These are phyloP conservation scores for Tigriopus japonicus DNA, from an alignment of 1,140 invertebrate species.

Conservation along the genomic window DNA sequence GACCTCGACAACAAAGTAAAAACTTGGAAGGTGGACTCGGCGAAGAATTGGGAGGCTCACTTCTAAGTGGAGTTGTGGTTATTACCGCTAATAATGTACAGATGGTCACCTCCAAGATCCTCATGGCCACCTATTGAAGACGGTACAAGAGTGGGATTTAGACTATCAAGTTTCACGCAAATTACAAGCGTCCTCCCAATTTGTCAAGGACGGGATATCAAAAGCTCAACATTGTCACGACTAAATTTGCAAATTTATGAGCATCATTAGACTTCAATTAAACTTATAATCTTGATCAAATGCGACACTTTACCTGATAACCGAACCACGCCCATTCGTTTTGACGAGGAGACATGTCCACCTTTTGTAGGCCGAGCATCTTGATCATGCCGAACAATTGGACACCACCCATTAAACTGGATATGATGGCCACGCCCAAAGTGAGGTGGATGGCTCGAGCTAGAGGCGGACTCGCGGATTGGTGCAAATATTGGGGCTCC, in stretches of 20 bases:
- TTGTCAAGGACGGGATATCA: too few species aligned
- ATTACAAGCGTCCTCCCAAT: too few species aligned
- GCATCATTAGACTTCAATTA: too few species aligned
- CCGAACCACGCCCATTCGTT: constrained; percentile 4
- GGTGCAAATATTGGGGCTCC: background rate
- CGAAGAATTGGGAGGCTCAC: background rate
- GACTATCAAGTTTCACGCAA: too few species aligned
- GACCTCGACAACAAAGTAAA: background rate
- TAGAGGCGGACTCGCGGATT: background rate
- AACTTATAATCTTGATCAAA: too few species aligned
- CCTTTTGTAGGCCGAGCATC: background rate
- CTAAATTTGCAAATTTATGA: too few species aligned
- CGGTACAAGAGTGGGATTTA: too few species aligned
- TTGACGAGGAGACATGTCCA: background rate
- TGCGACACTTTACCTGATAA: background rate
- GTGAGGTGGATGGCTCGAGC: constrained; percentile 2
- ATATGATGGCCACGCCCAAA: constrained; percentile 4
- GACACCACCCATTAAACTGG: background rate
- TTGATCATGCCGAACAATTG: constrained; percentile 8
- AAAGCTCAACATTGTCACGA: too few species aligned
- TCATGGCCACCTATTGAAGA: background rate
- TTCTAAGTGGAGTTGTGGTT: constrained; percentile 1
- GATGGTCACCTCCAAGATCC: background rate
- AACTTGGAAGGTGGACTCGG: background rate
- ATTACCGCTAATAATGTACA: constrained; percentile 1